A percentile compares a stretch with the other conserved stretches of the same genome.
phyloP scores from a whole-genome alignment of 2,797 vertebrate species.

The Hypotaenidia philippensis region DNA sequence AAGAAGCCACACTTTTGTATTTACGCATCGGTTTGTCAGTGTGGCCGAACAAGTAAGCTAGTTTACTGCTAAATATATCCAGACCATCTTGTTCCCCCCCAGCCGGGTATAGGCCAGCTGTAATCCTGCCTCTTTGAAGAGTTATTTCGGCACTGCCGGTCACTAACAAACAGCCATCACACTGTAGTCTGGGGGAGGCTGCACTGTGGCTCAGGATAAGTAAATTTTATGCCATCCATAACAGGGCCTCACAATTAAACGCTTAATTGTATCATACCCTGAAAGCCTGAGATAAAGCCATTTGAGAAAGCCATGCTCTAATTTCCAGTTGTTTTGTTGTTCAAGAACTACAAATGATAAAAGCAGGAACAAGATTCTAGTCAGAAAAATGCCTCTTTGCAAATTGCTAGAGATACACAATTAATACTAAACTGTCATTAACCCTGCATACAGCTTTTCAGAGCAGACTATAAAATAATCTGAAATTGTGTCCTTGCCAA shows the following conservation, averaged over 20 bases:
- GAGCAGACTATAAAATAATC: constrained; percentile 21
- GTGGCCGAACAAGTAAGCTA: constrained; percentile 17
- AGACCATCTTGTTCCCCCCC: background rate
- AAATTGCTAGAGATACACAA: background rate
- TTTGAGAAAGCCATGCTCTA: background rate
- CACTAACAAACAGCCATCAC: background rate
- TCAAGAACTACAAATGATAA: constrained; percentile 28
- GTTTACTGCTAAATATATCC: background rate
- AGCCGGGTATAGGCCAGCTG: background rate
- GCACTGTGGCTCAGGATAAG: background rate
- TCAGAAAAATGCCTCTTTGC: background rate
- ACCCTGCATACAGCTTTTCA: background rate
- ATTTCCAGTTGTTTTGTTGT: constrained; percentile 5
- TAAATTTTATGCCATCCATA: background rate
- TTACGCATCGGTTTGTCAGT: background rate
- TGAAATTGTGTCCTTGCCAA: background rate
- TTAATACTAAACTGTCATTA: constrained; percentile 45
- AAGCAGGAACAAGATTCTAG: constrained; percentile 1
- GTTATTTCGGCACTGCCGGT: background rate
- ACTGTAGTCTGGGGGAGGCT: background rate
- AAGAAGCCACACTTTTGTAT: constrained; percentile 19
- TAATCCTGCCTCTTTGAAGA: background rate
- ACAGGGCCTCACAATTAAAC: background rate
- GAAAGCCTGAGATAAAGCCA: constrained; percentile 10
- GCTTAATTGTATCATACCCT: background rate